phyloP scores from a whole-genome alignment of 2,797 vertebrate genomes.

The Enteromius thamalakanensis region DNA sequence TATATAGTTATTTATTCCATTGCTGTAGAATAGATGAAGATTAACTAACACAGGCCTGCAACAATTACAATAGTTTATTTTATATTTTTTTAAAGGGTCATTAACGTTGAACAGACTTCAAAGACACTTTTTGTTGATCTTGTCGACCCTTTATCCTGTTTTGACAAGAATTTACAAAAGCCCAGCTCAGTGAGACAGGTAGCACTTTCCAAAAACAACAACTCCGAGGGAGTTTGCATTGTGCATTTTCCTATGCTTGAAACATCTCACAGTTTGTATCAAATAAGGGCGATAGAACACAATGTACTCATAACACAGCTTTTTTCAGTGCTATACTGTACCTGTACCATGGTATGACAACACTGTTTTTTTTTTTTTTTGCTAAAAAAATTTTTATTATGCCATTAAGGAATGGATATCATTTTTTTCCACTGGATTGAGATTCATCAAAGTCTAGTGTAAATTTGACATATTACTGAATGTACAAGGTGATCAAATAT shows the following conservation, averaged over 20 bases:
- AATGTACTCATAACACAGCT: slow-evolving; percentile 15
- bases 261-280: slow-evolving; percentile 25
- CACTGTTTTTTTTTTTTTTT: background rate
- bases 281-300: slow-evolving; percentile 19
- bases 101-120: slow-evolving; percentile 9
- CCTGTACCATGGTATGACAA: background rate
- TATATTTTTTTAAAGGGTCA: background rate
- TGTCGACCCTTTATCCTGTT: slow-evolving; percentile 41
- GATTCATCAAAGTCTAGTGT: background rate
- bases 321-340: background rate
- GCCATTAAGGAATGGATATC: background rate
- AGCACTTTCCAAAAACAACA: slow-evolving; percentile 57
- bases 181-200: slow-evolving; percentile 34
- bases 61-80: background rate
- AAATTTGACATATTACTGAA: background rate
- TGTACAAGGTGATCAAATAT: background rate
- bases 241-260: slow-evolving; percentile 17
- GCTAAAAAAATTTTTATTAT: background rate
- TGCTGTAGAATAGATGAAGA: background rate
- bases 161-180: slow-evolving; percentile 41
- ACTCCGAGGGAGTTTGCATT: slow-evolving; percentile 38
- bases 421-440: background rate
- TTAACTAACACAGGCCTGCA: background rate
- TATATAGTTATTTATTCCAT: background rate
- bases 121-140: slow-evolving; percentile 49